Base-by-base conservation (phyloP, 2,113 vertebrate genomes). In the Dissostichus mawsoni region DNA sequence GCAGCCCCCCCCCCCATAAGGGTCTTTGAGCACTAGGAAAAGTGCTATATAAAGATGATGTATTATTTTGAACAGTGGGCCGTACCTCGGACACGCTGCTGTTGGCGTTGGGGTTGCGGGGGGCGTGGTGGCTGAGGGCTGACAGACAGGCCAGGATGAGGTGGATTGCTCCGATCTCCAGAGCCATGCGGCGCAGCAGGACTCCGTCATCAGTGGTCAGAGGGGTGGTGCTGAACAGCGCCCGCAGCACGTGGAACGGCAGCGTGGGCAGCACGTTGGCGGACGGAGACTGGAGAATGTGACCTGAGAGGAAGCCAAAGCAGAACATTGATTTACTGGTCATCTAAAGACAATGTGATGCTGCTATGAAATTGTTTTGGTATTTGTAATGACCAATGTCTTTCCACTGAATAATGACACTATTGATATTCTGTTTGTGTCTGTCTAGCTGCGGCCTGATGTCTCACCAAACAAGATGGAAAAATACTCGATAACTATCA, bases 71-170 rank as follows among this genome's bases (percentile, higher is more conserved):
- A 53, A 57, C 41, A 52, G 11, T 11, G 13, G 4, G n/a, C n/a
- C 47, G 18, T 87, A 99, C 98, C 96, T 99, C 98, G 7, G 96
- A 88, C 59, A 97, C 96, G 76, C 84, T 98, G 90, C 94, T 89
- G 78, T 78, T 96, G 1, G 96, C 95, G 59, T 93, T 97, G 91
- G 98, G 97, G 77, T 98, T 96, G 69, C 98, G 94, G 0, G 98
- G 98, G 0, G 97, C 98, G 1, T 99, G 98, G 85, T 99, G 98
- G 90, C 98, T 99, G 23, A 99, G 96, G 61, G 98, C 98, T 5
- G 98, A 99, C n/a, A 99, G 94, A 78, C 98, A 99, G 64, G 97
- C 98, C 84, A 99, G 95, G 87, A 99, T 98, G 12, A 99, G 97
- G 85, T 99, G 98, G 56, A 99, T 92, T 9, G 98, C 98, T 0